Base-by-base conservation (phyloP, 2,797 vertebrate species). In the Phaenicophaeus curvirostris region DNA sequence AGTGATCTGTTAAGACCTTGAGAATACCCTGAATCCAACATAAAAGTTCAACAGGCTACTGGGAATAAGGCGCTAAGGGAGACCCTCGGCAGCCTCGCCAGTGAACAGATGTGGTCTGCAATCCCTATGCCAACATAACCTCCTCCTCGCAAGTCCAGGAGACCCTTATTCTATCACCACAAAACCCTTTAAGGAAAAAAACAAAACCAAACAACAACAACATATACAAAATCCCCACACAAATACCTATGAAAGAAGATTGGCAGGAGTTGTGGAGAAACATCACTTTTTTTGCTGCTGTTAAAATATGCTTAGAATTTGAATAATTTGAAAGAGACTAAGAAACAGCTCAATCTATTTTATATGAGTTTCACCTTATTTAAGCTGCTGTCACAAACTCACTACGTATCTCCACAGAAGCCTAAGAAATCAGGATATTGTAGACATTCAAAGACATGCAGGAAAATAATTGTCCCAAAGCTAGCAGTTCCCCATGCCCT, bases 71-170 rank as follows among this genome's bases (percentile, higher is more conserved):
- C 8, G 35, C 66, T 35, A 35, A 76, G 3, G 9, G 12, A 8
- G 8, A 48, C 8, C 23, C 17, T n/a, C 14, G 31, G 19, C 8
- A n/a, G 5, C 27, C 30, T 39, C 9, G 0, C 8, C 41, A 8
- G 3, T 5, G 16, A 27, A 16, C 8, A n/a, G 19, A 14, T 0
- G 0, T 1, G 44, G n/a, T 6, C 31, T 39, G 53, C 27, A 55
- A 28, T 44, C 53, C 16, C 53, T 33, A 6, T 0, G 24, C 53
- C 4, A 63, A 25, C 7, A 15, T 0, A 30, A 67, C 31, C 42
- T 66, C 10, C 15, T n/a, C 13, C 35, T 30, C 35, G 6, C 11
- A 35, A 42, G 30, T 27, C 24, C 42, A 69, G 27, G n/a, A 83
- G 15, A 62, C 8, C 13, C 17, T 68, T 17, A 25, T 13, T 12